phyloP scores from a whole-genome alignment of 2,888 invertebrate species.

The Nomada ruficornis region DNA sequence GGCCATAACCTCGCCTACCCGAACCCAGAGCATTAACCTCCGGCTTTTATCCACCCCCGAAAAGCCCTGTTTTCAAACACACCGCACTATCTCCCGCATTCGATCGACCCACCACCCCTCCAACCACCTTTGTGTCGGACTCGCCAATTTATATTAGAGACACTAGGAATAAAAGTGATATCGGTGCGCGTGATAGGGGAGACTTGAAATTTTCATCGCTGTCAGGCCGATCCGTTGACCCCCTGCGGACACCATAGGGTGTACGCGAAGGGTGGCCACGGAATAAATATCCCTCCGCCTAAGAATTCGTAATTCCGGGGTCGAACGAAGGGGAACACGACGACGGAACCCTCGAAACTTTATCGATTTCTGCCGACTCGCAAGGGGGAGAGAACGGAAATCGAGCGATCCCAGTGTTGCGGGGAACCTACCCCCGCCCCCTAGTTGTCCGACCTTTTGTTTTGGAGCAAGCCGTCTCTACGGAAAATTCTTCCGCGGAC shows the following conservation, averaged over 20 bases:
- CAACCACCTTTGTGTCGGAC: neutral
- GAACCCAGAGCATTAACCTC: too few species aligned
- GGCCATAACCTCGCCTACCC: too few species aligned
- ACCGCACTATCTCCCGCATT: too few species aligned
- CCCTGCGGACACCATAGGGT: slow-evolving; percentile 51
- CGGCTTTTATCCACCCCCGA: too few species aligned
- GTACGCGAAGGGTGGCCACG: slow-evolving; percentile 45
- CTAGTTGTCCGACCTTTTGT: too few species aligned
- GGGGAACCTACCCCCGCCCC: slow-evolving; percentile 3
- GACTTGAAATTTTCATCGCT: slow-evolving; percentile 64
- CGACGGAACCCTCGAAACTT: slow-evolving; percentile 64
- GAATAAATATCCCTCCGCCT: slow-evolving; percentile 71
- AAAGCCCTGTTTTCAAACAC: too few species aligned
- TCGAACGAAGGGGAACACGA: slow-evolving; percentile 8
- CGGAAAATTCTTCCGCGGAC: too few species aligned
- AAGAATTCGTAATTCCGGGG: slow-evolving; percentile 73
- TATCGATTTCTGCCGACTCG: slow-evolving; percentile 58
- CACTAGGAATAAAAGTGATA: slow-evolving; percentile 58
- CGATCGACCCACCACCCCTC: too few species aligned
- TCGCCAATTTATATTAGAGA: slow-evolving; percentile 54
- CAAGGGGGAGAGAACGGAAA: slow-evolving; percentile 45
- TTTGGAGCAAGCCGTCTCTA: too few species aligned
- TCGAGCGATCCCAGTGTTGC: slow-evolving; percentile 44
- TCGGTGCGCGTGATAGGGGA: slow-evolving; percentile 36
- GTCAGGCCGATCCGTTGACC: slow-evolving; percentile 70